Conservation (phyloP, 92 coral and sea anemone genomes). For the Epizoanthus scotinus region DNA sequence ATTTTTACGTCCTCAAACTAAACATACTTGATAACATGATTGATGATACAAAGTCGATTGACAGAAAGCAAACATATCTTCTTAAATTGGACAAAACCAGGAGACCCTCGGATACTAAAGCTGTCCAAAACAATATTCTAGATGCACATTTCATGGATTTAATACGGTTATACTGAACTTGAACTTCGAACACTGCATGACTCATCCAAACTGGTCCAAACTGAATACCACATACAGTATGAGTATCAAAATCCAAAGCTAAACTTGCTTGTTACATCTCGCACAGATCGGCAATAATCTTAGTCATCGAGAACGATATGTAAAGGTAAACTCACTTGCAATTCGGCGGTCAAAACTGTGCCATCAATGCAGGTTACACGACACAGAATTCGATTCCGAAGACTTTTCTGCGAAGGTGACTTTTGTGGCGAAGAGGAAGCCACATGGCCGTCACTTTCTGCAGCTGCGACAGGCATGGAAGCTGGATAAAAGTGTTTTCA, state of each 20-base stretch:
- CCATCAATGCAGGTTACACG: conserved; percentile 91
- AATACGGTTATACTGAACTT: no score
- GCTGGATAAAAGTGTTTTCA: neutral
- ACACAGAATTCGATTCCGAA: conserved; percentile 83
- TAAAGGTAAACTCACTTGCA: conserved; percentile 67
- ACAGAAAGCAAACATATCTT: no score
- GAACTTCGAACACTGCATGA: no score
- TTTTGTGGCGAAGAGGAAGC: conserved; percentile 62
- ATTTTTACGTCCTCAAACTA: no score
- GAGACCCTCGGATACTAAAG: no score
- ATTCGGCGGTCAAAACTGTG: conserved; percentile 78
- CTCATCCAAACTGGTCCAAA: neutral
- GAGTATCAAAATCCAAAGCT: neutral
- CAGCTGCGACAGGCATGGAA: conserved; percentile 72
- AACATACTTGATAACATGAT: no score
- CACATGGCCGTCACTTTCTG: conserved; percentile 55
- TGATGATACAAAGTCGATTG: no score
- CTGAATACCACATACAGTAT: neutral
- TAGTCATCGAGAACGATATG: neutral
- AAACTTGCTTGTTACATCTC: conserved; percentile 1
- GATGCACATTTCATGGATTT: no score
- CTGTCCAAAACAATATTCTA: no score
- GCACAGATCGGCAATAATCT: neutral
- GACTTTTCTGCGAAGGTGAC: conserved; percentile 61
- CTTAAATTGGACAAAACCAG: no score